Conservation (phyloP, 2,888 invertebrate genomes). For the Teleiodes luculella region DNA sequence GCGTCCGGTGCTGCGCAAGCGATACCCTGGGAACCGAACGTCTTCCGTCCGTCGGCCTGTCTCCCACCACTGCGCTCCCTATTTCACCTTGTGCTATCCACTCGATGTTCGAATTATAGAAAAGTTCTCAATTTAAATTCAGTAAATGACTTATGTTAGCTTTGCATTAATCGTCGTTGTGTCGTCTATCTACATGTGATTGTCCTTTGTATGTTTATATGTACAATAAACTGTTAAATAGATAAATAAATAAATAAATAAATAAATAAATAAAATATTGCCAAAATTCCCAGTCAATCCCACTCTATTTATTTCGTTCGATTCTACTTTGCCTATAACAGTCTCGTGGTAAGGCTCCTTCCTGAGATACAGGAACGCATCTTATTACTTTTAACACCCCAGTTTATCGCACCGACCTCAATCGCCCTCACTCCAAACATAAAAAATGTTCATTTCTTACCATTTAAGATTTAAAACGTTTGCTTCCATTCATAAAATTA, state of each 20-base stretch:
- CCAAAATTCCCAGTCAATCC: no score
- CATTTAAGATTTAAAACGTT: conserved; percentile 67
- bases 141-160: no score
- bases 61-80: no score
- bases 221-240: no score
- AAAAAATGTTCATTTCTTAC: conserved; percentile 67
- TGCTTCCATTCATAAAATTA: conserved; percentile 79
- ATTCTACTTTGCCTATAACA: neutral
- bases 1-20: conserved; percentile 70
- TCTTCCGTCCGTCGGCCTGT: conserved; percentile 42
- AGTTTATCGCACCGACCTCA: conserved; percentile 57
- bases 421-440: conserved; percentile 49
- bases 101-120: no score
- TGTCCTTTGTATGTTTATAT: no score
- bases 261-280: no score
- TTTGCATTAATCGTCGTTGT: no score
- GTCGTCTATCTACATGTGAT: no score
- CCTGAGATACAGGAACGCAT: conserved; percentile 27
- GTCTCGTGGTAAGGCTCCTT: neutral
- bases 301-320: neutral
- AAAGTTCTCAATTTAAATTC: no score
- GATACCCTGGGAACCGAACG: conserved; percentile 72
- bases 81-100: no score
- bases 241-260: no score
- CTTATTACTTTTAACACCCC: conserved; percentile 57